Evolutionary conservation across 2,888 invertebrate species (phyloP), one percentile per base, ranked within the genome.

Genomic region (Macrosiphum euphorbiae): DNA sequence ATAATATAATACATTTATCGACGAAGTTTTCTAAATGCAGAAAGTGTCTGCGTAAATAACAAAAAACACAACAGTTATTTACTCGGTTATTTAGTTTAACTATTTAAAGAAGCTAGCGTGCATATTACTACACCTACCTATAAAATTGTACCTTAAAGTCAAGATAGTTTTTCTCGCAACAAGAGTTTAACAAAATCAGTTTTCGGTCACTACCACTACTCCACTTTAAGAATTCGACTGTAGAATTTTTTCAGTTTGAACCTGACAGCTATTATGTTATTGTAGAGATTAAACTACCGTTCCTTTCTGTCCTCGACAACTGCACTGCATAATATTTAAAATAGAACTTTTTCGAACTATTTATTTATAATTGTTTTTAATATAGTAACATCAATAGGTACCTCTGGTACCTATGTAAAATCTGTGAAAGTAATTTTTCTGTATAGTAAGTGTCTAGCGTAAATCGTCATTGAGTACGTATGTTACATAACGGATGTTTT

Each of bases 201-300:
- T 84, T 84, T 28, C 78, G 52, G 90, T 90, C 84, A 91, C 52
- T 41, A 24, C 41, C 52, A n/a, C 52, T 28, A 16, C 52, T 20
- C 26, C 4, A 24, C 55, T 52, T 84, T 41, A 78, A 84, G 90
- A 91, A 91, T 55, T 84, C 35, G 26, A 52, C 20, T 84, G 41
- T 50, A 52, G 35, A 47, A 28, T 86, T 58, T 58, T 58, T 50
- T 52, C 16, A 41, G 52, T 55, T 55, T 10, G 28, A 84, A 91
- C 41, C 10, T 41, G 90, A 91, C 90, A 84, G 52, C 52, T 90
- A 52, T 84, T 90, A 44, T 90, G n/a, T 90, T 78, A 26, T 41
- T 26, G 78, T 13, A 3, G 35, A 90, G 8, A 52, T 90, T 91
- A 84, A 91, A 91, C 52, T 52, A 55, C 90, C 13, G 28, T 84